These are phyloP conservation scores for Physella acuta DNA, from an alignment of 1,140 invertebrate genomes.

Conservation along the genomic window DNA sequence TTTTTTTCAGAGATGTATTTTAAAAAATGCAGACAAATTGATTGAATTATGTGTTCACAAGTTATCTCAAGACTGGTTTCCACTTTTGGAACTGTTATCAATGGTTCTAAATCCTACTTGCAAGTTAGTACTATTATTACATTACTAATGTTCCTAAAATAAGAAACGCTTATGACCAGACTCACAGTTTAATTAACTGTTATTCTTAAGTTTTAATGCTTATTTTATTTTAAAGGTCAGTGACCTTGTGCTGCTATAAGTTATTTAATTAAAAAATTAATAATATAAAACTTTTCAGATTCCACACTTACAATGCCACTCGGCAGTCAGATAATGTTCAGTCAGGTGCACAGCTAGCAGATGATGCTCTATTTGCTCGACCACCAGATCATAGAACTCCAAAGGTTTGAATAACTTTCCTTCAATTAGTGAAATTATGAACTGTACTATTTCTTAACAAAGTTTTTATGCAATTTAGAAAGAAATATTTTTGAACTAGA, in stretches of 20 bases:
- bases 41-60: conserved; percentile 89
- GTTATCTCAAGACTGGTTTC: conserved; percentile 89
- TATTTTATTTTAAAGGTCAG: too few relatives aligned
- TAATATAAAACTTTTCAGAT: conserved; percentile 68
- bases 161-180: too few relatives aligned
- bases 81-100: conserved; percentile 85
- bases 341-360: conserved; percentile 65
- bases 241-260: too few relatives aligned
- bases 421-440: not conserved
- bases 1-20: conserved; percentile 77
- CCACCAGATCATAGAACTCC: conserved; percentile 68
- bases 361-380: conserved; percentile 80
- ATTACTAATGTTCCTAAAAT: too few relatives aligned
- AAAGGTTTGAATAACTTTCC: conserved; percentile 42
- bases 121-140: conserved; percentile 72
- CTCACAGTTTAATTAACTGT: too few relatives aligned
- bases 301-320: conserved; percentile 88
- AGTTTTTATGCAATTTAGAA: not conserved
- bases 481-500: too few relatives aligned
- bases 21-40: conserved; percentile 87
- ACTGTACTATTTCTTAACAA: not conserved
- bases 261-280: too few relatives aligned
- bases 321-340: conserved; percentile 79
- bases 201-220: not conserved
- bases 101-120: conserved; percentile 92